Base-by-base conservation (phyloP, 2,888 invertebrate species). In the Agrotis segetum region DNA sequence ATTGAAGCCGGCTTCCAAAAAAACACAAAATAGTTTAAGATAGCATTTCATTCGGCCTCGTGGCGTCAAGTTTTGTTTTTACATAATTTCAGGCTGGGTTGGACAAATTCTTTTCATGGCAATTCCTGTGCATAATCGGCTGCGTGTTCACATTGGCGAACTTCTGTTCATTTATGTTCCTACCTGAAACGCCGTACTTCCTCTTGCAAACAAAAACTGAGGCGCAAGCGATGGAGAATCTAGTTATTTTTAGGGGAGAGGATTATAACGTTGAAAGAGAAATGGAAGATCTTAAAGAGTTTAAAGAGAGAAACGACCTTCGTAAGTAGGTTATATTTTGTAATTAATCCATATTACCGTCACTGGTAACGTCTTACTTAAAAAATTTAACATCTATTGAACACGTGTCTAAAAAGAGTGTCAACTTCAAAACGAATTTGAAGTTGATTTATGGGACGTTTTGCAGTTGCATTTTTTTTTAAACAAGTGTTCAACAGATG, bases 101-200 rank as follows among this genome's bases (percentile, higher is more conserved):
- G 24, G 91, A 91, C 34, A 71, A 85, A 1, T 66, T 85, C 17
- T 71, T 91, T n/a, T 52, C 71, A 0, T 94, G 94, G 94, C 55
- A 75, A 3, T 17, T 52, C 0, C 64, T 93, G 3, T 90, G 92
- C 63, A 86, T 81, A 53, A 73, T 90, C 1, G 84, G 88, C 44
- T 87, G 84, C 1, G 17, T 17, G 0, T 90, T 85, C 61, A 75
- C 89, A 0, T 2, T 85, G 0, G 0, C 16, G 0, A 9, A 68
- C 3, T 62, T 92, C 4, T 74, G 88, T n/a, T 9, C 86, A 6
- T 47, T 80, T 3, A 88, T 87, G 53, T 71, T 83, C 0, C 80
- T 89, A 16, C 87, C 92, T 1, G 94, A 95, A 68, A 90, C 93
- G 0, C 95, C 94, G 0, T 92, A 93, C 76, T 94, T 77, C 59